Evolutionary conservation across 2,113 vertebrate genomes (phyloP).

Genomic region (Fukomys damarensis): DNA sequence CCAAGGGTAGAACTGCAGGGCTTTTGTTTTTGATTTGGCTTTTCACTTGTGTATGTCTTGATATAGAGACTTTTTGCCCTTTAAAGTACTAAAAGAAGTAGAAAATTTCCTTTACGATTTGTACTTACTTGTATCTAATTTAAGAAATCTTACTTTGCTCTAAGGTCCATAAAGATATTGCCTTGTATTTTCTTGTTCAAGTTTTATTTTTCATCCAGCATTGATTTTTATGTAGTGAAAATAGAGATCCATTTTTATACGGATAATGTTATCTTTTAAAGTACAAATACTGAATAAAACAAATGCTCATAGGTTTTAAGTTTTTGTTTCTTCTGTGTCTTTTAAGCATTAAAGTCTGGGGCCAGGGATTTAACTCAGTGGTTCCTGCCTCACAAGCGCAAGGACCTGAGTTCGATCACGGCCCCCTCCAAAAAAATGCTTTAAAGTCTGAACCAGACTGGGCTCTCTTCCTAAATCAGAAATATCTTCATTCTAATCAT

Average conservation of each 20-base stretch:
- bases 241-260: constrained; percentile 33
- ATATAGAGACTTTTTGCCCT: neutral
- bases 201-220: constrained; percentile 28
- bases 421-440: too few relatives aligned
- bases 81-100: constrained; percentile 30
- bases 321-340: neutral
- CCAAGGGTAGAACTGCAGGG: neutral
- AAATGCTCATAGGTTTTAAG: neutral
- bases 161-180: neutral
- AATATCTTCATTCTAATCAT: constrained; percentile 48
- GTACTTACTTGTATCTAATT: neutral
- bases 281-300: constrained; percentile 38
- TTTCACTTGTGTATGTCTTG: constrained; percentile 24
- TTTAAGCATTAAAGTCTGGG: constrained; percentile 51
- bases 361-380: too few relatives aligned
- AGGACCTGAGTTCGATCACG: too few relatives aligned
- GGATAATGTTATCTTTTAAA: neutral
- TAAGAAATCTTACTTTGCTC: constrained; percentile 41
- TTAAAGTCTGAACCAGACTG: constrained; percentile 2
- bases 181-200: constrained; percentile 26
- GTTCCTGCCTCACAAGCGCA: too few relatives aligned
- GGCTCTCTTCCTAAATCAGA: neutral
- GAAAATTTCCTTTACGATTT: neutral
- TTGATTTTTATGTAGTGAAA: constrained; percentile 9
- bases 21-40: neutral